phyloP scores from a whole-genome alignment of 2,888 invertebrate genomes.

The Nomada ferruginata region DNA sequence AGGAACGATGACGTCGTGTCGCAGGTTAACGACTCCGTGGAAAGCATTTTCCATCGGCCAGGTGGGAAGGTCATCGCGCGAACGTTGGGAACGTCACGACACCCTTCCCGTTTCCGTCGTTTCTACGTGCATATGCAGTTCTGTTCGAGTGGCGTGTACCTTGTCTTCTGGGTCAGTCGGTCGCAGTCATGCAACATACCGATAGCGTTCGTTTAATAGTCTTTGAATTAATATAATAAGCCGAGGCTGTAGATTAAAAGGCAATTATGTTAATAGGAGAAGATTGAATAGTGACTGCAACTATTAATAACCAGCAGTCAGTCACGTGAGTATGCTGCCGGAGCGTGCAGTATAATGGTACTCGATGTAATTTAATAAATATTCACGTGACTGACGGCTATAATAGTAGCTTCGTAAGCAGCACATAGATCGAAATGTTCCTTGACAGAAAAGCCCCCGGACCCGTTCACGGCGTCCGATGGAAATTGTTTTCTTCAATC shows the following conservation, averaged over 20 bases:
- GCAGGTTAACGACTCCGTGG: constrained; percentile 72
- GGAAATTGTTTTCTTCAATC: constrained; percentile 43
- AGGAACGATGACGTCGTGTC: constrained; percentile 69
- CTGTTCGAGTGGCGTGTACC: background rate
- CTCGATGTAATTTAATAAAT: constrained; percentile 48
- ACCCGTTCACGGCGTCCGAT: constrained; percentile 12
- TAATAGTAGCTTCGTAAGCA: background rate
- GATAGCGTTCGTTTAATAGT: background rate
- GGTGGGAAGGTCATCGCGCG: constrained; percentile 44
- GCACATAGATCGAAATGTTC: constrained; percentile 26
- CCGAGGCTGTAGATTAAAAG: constrained; percentile 38
- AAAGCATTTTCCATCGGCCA: constrained; percentile 57
- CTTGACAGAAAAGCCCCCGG: constrained; percentile 20
- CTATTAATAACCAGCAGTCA: constrained; percentile 48
- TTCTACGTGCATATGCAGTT: background rate
- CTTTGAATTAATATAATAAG: constrained; percentile 31
- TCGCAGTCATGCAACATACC: background rate
- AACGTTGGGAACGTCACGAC: background rate
- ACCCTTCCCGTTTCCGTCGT: background rate
- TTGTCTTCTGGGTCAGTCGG: constrained; percentile 36
- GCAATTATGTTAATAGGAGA: constrained; percentile 55
- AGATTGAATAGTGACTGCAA: constrained; percentile 44
- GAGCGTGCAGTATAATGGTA: constrained; percentile 28
- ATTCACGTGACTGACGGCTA: constrained; percentile 32
- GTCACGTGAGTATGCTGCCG: constrained; percentile 10